Conservation (phyloP, 2,113 vertebrate species). For the Thamnophis sirtalis region DNA sequence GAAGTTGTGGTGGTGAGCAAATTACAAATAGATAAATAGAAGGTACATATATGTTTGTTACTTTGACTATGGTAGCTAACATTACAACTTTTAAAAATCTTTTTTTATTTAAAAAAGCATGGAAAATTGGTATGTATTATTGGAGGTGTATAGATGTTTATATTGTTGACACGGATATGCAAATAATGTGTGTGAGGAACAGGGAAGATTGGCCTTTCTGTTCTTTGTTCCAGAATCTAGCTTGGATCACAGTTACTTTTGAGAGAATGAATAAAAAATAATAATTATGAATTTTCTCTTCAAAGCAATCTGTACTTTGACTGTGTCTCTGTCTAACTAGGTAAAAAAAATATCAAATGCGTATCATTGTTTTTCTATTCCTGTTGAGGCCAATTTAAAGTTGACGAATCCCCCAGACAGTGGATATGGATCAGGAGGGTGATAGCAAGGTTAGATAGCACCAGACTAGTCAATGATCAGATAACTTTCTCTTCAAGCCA, state of each 20-base stretch:
- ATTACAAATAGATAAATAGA: background rate
- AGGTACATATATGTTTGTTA: background rate
- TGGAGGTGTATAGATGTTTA: background rate
- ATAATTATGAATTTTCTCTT: background rate
- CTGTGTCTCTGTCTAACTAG: background rate
- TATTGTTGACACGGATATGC: background rate
- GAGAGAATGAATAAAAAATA: background rate
- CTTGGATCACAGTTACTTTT: background rate
- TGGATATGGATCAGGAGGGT: background rate
- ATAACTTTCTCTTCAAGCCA: background rate
- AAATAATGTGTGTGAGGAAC: background rate
- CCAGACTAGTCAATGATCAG: background rate
- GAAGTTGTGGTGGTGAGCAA: background rate
- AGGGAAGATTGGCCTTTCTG: background rate
- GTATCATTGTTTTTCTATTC: background rate
- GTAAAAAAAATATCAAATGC: background rate
- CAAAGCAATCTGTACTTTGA: background rate
- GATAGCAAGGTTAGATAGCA: background rate
- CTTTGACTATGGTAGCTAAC: background rate
- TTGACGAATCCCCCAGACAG: background rate
- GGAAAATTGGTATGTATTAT: background rate
- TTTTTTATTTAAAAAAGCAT: too few species aligned
- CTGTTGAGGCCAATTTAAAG: background rate
- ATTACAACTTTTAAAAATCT: too few species aligned
- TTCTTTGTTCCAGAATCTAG: background rate